Conservation (phyloP, 37 sponge, comb jelly and placozoan species). For the Geodia barretti region DNA sequence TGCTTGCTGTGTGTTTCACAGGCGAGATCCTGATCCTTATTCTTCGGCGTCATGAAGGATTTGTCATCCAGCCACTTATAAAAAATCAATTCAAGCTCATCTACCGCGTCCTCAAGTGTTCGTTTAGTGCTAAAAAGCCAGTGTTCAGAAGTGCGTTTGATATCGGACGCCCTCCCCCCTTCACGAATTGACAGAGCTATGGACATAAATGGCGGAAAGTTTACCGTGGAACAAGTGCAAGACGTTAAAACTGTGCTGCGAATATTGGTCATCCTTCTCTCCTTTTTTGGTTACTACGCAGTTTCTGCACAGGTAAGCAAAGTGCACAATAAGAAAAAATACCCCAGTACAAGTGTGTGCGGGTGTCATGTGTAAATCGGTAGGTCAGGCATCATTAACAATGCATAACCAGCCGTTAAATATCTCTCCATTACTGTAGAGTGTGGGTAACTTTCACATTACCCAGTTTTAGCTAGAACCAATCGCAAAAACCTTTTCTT, state of each 20-base stretch:
- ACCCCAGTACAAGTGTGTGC: neutral
- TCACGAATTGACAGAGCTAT: neutral
- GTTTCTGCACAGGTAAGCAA: neutral
- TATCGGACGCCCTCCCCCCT: neutral
- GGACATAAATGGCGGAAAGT: conserved; percentile 1
- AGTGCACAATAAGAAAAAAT: too few relatives aligned
- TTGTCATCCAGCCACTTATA: neutral
- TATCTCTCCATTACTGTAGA: too few relatives aligned
- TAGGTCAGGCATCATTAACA: too few relatives aligned
- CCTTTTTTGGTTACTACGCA: conserved; percentile 6
- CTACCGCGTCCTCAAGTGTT: neutral
- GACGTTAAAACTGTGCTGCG: conserved; percentile 23
- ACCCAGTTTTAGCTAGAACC: too few relatives aligned
- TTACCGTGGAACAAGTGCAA: conserved; percentile 19
- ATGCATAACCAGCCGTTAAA: too few relatives aligned
- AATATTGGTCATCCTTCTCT: neutral
- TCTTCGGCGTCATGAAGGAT: neutral
- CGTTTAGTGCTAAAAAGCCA: neutral
- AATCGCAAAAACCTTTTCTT: too few relatives aligned
- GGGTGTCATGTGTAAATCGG: neutral
- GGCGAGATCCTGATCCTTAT: neutral
- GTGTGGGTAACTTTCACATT: too few relatives aligned
- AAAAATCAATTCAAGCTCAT: conserved; percentile 3
- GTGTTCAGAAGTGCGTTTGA: neutral
- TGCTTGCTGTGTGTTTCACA: neutral